phyloP scores from a whole-genome alignment of 2,888 invertebrate genomes.

The Lycocerus yunnanus region DNA sequence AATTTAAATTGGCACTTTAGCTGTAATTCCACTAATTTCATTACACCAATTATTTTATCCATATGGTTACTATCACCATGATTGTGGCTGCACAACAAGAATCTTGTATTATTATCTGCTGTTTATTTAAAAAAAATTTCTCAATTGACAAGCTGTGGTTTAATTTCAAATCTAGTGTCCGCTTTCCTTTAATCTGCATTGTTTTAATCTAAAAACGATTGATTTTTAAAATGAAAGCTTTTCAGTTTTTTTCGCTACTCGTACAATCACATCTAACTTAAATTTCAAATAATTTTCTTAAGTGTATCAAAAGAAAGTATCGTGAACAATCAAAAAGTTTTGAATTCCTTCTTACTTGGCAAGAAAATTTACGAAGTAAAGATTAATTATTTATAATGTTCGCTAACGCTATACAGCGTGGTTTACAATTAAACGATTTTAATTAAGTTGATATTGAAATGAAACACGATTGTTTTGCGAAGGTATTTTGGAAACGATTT shows the following conservation, averaged over 20 bases:
- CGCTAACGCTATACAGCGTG: not conserved
- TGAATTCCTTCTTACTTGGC: not conserved
- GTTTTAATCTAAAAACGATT: not conserved
- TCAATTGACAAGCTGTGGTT: no score
- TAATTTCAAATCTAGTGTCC: not conserved
- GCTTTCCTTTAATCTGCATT: not conserved
- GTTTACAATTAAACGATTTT: not conserved
- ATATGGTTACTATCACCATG: no score
- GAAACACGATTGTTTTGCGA: not conserved
- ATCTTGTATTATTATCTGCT: no score
- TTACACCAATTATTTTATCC: no score
- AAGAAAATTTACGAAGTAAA: not conserved
- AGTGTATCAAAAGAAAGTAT: not conserved
- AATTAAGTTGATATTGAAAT: not conserved
- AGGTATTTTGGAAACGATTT: slow-evolving; percentile 2
- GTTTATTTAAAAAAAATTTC: no score
- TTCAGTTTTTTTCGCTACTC: not conserved
- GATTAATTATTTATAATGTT: not conserved
- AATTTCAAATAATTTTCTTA: not conserved
- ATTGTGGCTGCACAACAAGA: no score
- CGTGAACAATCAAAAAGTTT: not conserved
- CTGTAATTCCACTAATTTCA: no score
- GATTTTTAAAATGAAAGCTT: not conserved
- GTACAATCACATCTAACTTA: not conserved
- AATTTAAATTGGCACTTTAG: no score